phyloP scores from a whole-genome alignment of 2,113 vertebrate species.

The Xyliphius kryptos region DNA sequence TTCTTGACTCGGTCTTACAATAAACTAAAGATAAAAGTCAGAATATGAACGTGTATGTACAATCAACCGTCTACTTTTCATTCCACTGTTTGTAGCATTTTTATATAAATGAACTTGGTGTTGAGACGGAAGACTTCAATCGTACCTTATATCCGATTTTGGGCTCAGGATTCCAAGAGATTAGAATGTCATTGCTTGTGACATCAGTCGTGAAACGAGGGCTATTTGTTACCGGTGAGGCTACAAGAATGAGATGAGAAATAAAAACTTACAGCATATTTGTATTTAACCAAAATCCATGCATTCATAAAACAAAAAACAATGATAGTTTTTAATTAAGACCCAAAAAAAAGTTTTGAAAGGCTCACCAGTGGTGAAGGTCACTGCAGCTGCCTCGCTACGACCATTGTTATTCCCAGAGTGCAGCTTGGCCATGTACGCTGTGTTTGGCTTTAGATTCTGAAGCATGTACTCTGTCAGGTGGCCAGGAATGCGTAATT shows the following conservation, averaged over 20 bases:
- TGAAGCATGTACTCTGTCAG: slow-evolving; percentile 68
- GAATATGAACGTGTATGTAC: background rate
- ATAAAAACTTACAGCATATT: background rate
- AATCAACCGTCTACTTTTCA: background rate
- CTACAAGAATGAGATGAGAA: background rate
- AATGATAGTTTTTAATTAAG: background rate
- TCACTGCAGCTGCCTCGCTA: slow-evolving; percentile 49
- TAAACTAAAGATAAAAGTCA: background rate
- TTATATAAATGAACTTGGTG: no score
- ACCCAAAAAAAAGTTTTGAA: background rate
- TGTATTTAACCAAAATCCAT: no score
- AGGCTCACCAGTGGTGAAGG: background rate
- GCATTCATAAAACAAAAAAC: background rate
- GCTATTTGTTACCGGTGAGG: no score
- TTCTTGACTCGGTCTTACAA: background rate
- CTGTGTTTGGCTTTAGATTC: slow-evolving; percentile 73
- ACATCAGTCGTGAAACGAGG: no score
- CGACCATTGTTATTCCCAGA: slow-evolving; percentile 37
- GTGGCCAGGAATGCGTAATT: slow-evolving; percentile 67
- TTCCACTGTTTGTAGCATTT: no score
- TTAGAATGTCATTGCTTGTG: no score
- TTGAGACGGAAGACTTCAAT: no score
- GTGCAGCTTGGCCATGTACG: slow-evolving; percentile 74
- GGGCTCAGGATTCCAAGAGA: no score
- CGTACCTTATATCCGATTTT: no score